phyloP scores from a whole-genome alignment of 2,888 invertebrate species.

The Mimumesa dahlbomi region DNA sequence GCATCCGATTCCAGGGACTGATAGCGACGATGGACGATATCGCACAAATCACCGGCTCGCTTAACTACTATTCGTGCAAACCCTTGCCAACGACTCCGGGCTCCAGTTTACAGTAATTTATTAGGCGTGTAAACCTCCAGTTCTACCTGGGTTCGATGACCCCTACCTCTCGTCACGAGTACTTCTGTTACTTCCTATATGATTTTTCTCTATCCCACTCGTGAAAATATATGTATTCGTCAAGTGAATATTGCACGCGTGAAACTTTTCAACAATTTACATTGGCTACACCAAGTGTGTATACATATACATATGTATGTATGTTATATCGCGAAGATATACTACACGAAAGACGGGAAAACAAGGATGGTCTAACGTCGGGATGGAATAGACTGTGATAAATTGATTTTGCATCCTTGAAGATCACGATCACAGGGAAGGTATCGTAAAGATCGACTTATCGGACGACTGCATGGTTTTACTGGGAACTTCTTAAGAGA shows the following conservation, averaged over 20 bases:
- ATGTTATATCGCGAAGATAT: no score
- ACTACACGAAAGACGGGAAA: no score
- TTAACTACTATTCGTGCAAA: constrained; percentile 70
- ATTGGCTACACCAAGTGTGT: no score
- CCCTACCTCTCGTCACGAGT: constrained; percentile 50
- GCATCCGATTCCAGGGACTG: constrained; percentile 72
- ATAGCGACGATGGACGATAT: constrained; percentile 73
- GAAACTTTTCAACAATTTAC: constrained; percentile 13
- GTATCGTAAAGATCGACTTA: constrained; percentile 38
- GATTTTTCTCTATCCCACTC: constrained; percentile 31
- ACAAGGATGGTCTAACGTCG: no score
- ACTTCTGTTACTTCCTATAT: constrained; percentile 47
- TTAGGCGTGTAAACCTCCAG: constrained; percentile 71
- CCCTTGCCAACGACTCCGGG: constrained; percentile 58
- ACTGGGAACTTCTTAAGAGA: constrained; percentile 33
- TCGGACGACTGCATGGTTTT: constrained; percentile 40
- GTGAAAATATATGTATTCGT: constrained; percentile 27
- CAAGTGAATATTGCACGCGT: constrained; percentile 16
- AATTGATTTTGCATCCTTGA: constrained; percentile 8
- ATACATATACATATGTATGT: no score
- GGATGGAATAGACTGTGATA: constrained; percentile 2
- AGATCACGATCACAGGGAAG: constrained; percentile 29
- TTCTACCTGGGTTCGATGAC: constrained; percentile 63
- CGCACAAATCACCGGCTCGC: constrained; percentile 73
- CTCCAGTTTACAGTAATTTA: constrained; percentile 76